phyloP scores from a whole-genome alignment of 2,888 invertebrate species.

The Hyposoter didymator region DNA sequence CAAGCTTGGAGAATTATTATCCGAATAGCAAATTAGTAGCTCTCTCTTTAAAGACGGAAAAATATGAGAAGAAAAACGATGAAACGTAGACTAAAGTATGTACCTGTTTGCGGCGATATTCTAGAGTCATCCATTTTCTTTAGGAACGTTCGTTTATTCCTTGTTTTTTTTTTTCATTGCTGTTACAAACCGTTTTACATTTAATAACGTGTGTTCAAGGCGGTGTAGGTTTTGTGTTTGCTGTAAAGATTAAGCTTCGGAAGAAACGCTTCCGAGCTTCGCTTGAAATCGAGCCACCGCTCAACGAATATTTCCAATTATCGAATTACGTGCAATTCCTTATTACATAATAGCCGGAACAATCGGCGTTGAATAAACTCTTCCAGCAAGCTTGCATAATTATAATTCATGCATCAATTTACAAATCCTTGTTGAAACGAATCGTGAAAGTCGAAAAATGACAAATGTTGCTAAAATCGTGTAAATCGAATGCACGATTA shows the following conservation, averaged over 20 bases:
- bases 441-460: background rate
- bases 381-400: constrained; percentile 10
- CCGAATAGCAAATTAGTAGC: constrained; percentile 60
- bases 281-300: constrained; percentile 2
- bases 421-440: constrained; percentile 23
- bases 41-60: constrained; percentile 48
- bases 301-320: constrained; percentile 9
- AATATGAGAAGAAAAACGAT: constrained; percentile 34
- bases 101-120: constrained; percentile 68
- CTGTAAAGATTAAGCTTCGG: constrained; percentile 20
- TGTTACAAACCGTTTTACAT: constrained; percentile 5
- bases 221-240: constrained; percentile 5
- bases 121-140: constrained; percentile 56
- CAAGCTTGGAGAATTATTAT: constrained; percentile 64
- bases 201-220: background rate
- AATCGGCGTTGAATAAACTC: background rate
- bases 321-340: background rate
- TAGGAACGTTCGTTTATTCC: constrained; percentile 20
- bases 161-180: constrained; percentile 9
- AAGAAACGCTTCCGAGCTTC: constrained; percentile 13
- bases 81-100: constrained; percentile 64
- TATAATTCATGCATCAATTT: constrained; percentile 1
- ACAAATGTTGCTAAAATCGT: constrained; percentile 30
- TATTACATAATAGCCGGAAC: background rate
- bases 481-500: constrained; percentile 31